Conservation (phyloP, 1,140 invertebrate species). For the Tribolium madens region DNA sequence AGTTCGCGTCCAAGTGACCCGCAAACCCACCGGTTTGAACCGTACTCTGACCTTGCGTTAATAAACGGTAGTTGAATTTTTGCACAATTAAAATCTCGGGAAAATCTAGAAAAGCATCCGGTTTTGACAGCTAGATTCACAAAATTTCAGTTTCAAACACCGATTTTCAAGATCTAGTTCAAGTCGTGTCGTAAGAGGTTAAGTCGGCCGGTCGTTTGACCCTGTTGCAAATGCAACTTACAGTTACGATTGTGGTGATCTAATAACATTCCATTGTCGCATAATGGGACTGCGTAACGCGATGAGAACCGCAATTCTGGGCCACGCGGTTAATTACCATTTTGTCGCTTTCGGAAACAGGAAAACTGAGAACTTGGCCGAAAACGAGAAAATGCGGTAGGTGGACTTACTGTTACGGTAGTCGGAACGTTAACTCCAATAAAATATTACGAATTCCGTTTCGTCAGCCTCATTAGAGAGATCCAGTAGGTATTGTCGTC, state of each 20-base stretch:
- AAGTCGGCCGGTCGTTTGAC: slow-evolving; percentile 37
- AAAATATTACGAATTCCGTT: too few species aligned
- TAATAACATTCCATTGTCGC: slow-evolving; percentile 43
- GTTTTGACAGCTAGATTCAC: neutral
- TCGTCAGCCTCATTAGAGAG: too few species aligned
- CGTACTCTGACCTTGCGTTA: slow-evolving; percentile 33
- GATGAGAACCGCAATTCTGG: slow-evolving; percentile 32
- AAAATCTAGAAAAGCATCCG: neutral
- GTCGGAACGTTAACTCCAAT: neutral
- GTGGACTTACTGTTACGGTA: neutral
- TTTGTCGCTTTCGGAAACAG: slow-evolving; percentile 1
- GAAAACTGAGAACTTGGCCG: neutral
- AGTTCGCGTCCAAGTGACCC: slow-evolving; percentile 25
- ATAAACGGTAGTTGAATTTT: slow-evolving; percentile 31
- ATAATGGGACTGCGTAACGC: slow-evolving; percentile 37
- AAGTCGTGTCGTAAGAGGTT: slow-evolving; percentile 28
- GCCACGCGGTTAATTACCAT: slow-evolving; percentile 16
- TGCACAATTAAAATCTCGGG: slow-evolving; percentile 21
- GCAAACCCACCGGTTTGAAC: slow-evolving; percentile 39
- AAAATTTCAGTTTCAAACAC: neutral
- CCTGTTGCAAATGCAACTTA: slow-evolving; percentile 43
- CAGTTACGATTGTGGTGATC: slow-evolving; percentile 44
- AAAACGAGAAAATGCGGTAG: neutral
- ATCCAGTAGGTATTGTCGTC: neutral
- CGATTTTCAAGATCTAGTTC: slow-evolving; percentile 4